Evolutionary conservation across 2,113 vertebrate genomes (phyloP).

Genomic region (Oreochromis spilurus): DNA sequence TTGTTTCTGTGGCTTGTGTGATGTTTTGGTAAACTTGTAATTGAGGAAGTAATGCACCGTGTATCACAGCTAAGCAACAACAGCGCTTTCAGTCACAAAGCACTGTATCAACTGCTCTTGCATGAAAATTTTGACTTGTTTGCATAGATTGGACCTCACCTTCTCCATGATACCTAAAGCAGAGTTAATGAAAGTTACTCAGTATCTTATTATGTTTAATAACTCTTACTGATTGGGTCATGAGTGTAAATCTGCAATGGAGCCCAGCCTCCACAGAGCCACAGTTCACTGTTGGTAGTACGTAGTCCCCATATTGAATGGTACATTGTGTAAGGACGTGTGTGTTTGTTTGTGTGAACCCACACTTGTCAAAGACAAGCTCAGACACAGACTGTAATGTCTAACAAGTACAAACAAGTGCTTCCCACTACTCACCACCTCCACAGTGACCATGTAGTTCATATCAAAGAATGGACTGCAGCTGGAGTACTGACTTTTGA

Average conservation of each 20-base stretch:
- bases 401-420: background rate
- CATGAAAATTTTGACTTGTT: background rate
- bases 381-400: constrained; percentile 6
- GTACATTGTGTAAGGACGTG: background rate
- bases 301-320: background rate
- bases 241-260: background rate
- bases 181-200: background rate
- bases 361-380: constrained; percentile 1
- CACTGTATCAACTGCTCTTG: background rate
- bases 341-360: background rate
- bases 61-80: background rate
- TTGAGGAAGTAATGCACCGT: background rate
- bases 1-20: background rate
- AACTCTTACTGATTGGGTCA: background rate
- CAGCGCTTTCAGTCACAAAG: background rate
- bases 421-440: background rate
- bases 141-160: background rate
- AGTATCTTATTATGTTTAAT: background rate
- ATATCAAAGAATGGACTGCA: background rate
- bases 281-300: constrained; percentile 6
- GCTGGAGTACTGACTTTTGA: background rate
- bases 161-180: background rate
- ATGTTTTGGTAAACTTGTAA: background rate
- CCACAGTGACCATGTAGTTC: background rate
- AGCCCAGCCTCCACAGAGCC: constrained; percentile 9